phyloP scores from a whole-genome alignment of 2,888 invertebrate species.

The Actias luna region DNA sequence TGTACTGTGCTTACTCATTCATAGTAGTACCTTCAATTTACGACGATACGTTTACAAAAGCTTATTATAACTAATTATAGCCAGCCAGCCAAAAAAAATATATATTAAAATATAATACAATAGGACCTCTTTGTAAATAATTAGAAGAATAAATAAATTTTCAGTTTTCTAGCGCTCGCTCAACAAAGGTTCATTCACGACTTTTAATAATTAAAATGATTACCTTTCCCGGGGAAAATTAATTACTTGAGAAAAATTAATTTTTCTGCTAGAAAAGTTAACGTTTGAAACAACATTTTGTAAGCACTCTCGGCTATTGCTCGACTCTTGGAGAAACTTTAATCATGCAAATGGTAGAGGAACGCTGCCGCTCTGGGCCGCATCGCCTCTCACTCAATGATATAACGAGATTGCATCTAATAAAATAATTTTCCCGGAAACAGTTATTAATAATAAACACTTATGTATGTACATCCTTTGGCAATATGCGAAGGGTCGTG shows the following conservation, averaged over 20 bases:
- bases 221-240: not conserved
- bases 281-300: slow-evolving; percentile 2
- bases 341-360: slow-evolving; percentile 1
- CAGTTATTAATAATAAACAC: not conserved
- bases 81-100: too few species aligned
- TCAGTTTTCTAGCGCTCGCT: not conserved
- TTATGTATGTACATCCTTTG: too few species aligned
- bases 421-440: not conserved
- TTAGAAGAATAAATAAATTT: not conserved
- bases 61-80: too few species aligned
- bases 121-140: not conserved
- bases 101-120: not conserved
- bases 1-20: too few species aligned
- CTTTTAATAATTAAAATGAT: not conserved
- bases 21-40: too few species aligned
- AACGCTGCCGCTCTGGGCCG: not conserved
- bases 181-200: not conserved
- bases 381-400: not conserved
- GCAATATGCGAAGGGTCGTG: too few species aligned
- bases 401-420: not conserved
- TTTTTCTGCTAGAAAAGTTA: not conserved
- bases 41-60: too few species aligned
- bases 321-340: not conserved
- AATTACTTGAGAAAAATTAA: not conserved
- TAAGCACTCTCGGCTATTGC: not conserved